Evolutionary conservation across 1,140 invertebrate genomes (phyloP).

Genomic region (Notospermus geniculatus): DNA sequence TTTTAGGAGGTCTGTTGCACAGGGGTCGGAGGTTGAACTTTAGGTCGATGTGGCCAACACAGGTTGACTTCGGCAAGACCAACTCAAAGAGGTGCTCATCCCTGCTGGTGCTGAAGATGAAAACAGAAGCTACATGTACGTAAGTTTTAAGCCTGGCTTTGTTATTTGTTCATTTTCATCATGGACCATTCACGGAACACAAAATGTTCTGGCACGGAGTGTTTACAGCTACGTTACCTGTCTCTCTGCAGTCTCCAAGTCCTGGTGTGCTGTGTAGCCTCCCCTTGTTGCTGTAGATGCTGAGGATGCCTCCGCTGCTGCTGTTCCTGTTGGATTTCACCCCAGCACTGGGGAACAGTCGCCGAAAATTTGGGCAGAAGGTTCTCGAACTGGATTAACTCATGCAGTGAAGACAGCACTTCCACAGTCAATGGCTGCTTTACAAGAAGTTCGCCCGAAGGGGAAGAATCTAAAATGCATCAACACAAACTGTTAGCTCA

Average conservation of each 20-base stretch:
- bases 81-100: slow-evolving; percentile 89
- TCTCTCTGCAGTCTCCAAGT: slow-evolving; percentile 85
- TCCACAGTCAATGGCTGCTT: slow-evolving; percentile 60
- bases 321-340: slow-evolving; percentile 84
- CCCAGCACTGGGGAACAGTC: slow-evolving; percentile 89
- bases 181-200: no score
- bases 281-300: slow-evolving; percentile 70
- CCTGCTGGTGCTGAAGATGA: slow-evolving; percentile 73
- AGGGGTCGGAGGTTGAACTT: slow-evolving; percentile 77
- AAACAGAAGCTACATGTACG: no score
- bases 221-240: slow-evolving; percentile 58
- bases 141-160: no score
- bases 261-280: slow-evolving; percentile 71
- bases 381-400: slow-evolving; percentile 66
- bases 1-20: slow-evolving; percentile 63
- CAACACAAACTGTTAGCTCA: no score
- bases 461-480: slow-evolving; percentile 7
- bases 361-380: slow-evolving; percentile 69
- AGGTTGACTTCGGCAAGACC: slow-evolving; percentile 70
- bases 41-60: slow-evolving; percentile 82
- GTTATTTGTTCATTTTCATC: no score
- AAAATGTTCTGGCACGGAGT: no score
- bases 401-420: slow-evolving; percentile 63
- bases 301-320: slow-evolving; percentile 79
- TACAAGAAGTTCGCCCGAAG: slow-evolving; percentile 58